A percentile compares a stretch with the other conserved stretches of the same genome.
phyloP scores from a whole-genome alignment of 2,113 vertebrate species.

The Notarius quadriscutis region DNA sequence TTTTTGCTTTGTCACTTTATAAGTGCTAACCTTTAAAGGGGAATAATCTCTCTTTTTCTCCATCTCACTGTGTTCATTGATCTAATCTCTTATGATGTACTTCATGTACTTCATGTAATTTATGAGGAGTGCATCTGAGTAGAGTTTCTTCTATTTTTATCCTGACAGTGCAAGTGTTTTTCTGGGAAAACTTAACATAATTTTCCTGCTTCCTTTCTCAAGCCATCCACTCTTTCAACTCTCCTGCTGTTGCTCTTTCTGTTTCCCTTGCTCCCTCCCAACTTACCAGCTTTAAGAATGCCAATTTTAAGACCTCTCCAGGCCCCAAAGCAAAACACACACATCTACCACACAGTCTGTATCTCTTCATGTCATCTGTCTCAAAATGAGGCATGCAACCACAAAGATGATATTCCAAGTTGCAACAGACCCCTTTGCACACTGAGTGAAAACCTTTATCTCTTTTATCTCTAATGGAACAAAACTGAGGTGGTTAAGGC shows the following conservation, averaged over 20 bases:
- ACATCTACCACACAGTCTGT: not conserved
- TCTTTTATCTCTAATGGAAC: constrained; percentile 74
- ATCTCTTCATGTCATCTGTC: not conserved
- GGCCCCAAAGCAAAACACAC: not conserved
- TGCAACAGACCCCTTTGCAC: constrained; percentile 1
- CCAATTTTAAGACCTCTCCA: not conserved
- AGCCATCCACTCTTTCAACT: not conserved
- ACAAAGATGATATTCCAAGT: constrained; percentile 25
- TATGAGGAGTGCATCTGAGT: not conserved
- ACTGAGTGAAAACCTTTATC: constrained; percentile 56
- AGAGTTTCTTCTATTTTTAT: constrained; percentile 15
- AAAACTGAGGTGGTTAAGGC: constrained; percentile 71
- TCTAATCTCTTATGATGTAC: constrained; percentile 17
- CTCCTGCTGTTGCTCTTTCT: not conserved
- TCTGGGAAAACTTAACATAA: constrained; percentile 43
- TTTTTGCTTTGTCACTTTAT: constrained; percentile 25
- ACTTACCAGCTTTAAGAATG: not conserved
- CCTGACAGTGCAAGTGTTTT: constrained; percentile 13
- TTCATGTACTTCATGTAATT: not conserved
- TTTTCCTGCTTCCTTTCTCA: not conserved
- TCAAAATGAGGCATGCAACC: not conserved
- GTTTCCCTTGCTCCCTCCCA: not conserved
- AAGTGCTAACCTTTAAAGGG: not conserved
- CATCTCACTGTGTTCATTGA: constrained; percentile 34
- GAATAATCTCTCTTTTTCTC: not conserved